These are phyloP conservation scores for Liopterus haemorrhoidalis DNA, from an alignment of 2,888 invertebrate species.

Conservation along the genomic window DNA sequence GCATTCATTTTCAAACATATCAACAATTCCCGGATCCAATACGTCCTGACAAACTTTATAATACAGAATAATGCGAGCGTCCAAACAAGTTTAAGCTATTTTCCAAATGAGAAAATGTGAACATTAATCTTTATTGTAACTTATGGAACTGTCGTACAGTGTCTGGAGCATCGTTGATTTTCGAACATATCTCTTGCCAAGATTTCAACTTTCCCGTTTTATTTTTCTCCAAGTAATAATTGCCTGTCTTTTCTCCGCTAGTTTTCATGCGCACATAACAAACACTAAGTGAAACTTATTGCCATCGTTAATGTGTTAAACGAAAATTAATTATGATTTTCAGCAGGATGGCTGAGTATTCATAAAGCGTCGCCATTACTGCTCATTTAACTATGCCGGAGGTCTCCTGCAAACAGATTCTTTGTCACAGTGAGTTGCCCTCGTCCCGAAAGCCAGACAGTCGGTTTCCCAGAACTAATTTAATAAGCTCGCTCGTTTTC, in stretches of 20 bases:
- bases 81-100: constrained; percentile 16
- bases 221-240: constrained; percentile 9
- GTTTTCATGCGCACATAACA: too few species aligned
- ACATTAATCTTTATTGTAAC: constrained; percentile 22
- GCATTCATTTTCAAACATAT: neutral
- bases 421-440: constrained; percentile 6
- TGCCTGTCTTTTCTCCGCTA: neutral
- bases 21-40: constrained; percentile 4
- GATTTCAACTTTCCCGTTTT: constrained; percentile 11
- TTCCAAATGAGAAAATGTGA: constrained; percentile 21
- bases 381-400: too few species aligned
- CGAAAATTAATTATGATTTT: constrained; percentile 15
- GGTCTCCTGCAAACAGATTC: neutral
- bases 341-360: too few species aligned
- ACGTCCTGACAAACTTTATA: neutral
- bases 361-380: too few species aligned
- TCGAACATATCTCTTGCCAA: constrained; percentile 10
- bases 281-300: constrained; percentile 9
- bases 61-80: constrained; percentile 12
- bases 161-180: constrained; percentile 2
- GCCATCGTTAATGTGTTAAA: constrained; percentile 11
- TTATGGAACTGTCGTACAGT: constrained; percentile 19
- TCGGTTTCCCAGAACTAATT: constrained; percentile 21
- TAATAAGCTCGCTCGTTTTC: constrained; percentile 22
- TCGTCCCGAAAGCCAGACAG: constrained; percentile 14